A percentile compares a stretch with the other conserved stretches of the same genome.
Evolutionary conservation across 2,113 vertebrate species (phyloP).

Genomic region (Amphiprion ocellaris): DNA sequence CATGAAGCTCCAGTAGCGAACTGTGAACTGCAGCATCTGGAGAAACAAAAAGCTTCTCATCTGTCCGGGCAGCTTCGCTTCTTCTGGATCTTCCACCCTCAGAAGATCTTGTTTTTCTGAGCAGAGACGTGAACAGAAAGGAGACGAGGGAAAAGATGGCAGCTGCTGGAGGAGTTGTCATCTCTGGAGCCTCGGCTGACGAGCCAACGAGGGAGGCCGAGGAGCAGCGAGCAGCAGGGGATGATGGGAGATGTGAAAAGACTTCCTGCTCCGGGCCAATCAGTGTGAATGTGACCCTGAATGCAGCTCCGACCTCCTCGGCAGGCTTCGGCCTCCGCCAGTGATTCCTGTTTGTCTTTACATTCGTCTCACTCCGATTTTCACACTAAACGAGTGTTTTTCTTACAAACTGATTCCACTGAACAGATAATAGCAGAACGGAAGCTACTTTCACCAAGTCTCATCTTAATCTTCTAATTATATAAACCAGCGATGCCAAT

Average conservation of each 20-base stretch:
- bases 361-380: no score
- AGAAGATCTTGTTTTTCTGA: constrained; percentile 13
- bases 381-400: no score
- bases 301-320: constrained; percentile 20
- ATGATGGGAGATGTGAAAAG: constrained; percentile 50
- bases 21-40: background rate
- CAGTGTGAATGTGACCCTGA: constrained; percentile 14
- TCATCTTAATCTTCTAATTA: no score
- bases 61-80: background rate
- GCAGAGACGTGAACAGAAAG: constrained; percentile 28
- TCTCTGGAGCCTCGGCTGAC: constrained; percentile 42
- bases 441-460: no score
- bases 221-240: constrained; percentile 48
- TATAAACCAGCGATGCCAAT: no score
- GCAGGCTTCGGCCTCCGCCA: background rate
- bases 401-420: no score
- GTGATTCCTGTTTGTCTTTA: no score
- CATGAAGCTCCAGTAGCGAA: no score
- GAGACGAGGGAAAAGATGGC: constrained; percentile 23
- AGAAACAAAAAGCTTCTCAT: constrained; percentile 24
- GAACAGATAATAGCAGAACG: no score
- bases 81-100: constrained; percentile 15
- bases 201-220: constrained; percentile 35
- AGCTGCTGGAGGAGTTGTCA: constrained; percentile 53
- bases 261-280: constrained; percentile 61